phyloP scores from a whole-genome alignment of 2,113 vertebrate genomes.

The Dasyornis broadbenti region DNA sequence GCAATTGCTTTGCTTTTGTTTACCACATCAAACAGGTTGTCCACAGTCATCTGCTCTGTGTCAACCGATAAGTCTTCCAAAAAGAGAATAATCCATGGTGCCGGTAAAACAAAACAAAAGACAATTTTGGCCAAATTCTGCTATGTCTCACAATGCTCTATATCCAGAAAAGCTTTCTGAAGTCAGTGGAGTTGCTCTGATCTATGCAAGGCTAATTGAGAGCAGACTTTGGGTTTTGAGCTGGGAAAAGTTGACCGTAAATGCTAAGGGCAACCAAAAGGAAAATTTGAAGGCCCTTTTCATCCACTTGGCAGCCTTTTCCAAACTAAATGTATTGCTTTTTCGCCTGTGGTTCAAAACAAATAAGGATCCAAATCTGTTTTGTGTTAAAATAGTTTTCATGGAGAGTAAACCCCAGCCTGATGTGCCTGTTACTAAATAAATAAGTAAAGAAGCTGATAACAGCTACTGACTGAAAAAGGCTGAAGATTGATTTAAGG shows the following conservation, averaged over 20 bases:
- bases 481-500: not conserved
- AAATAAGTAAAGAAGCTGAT: not conserved
- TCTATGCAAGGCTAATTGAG: constrained; percentile 26
- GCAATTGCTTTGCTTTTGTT: constrained; percentile 48
- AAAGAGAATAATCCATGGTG: constrained; percentile 6
- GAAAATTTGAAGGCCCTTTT: constrained; percentile 44
- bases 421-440: not conserved
- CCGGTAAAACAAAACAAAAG: constrained; percentile 10
- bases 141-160: constrained; percentile 10
- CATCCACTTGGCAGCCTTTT: constrained; percentile 29
- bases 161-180: constrained; percentile 27
- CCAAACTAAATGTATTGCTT: not conserved
- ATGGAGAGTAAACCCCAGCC: not conserved
- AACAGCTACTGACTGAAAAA: not conserved
- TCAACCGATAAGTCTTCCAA: constrained; percentile 36
- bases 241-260: constrained; percentile 35
- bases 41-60: constrained; percentile 52
- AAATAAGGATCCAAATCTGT: constrained; percentile 29
- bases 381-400: constrained; percentile 42
- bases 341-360: not conserved
- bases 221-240: constrained; percentile 24
- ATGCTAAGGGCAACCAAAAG: constrained; percentile 32
- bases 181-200: constrained; percentile 15
- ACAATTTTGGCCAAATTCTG: constrained; percentile 18
- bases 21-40: constrained; percentile 65